These are phyloP conservation scores for Taenaris catops DNA, from an alignment of 2,888 invertebrate genomes.

Conservation along the genomic window DNA sequence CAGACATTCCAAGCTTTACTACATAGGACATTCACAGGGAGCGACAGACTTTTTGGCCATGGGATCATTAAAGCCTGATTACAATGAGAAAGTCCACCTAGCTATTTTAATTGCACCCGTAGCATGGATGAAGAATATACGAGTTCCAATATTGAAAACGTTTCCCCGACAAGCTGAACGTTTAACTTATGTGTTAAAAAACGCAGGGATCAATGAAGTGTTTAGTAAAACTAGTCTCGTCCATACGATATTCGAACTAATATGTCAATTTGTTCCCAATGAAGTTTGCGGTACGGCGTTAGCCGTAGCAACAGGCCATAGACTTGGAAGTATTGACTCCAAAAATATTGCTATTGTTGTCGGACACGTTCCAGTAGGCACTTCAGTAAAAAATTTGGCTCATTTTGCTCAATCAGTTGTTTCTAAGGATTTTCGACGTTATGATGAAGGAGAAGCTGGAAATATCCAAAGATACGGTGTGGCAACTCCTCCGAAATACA, in stretches of 20 bases:
- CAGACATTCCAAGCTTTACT: slow-evolving; percentile 70
- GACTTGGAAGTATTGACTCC: slow-evolving; percentile 69
- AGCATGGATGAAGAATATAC: slow-evolving; percentile 70
- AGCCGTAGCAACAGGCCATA: slow-evolving; percentile 78
- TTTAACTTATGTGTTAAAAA: slow-evolving; percentile 39
- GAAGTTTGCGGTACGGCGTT: slow-evolving; percentile 77
- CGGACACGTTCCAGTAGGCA: slow-evolving; percentile 75
- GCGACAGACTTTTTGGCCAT: slow-evolving; percentile 77
- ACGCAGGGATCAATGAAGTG: slow-evolving; percentile 81
- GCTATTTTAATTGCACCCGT: slow-evolving; percentile 78
- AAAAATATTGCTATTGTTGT: slow-evolving; percentile 72
- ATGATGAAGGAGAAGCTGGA: slow-evolving; percentile 47
- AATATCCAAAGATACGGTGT: slow-evolving; percentile 52
- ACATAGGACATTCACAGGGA: slow-evolving; percentile 85
- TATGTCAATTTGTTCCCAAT: slow-evolving; percentile 56
- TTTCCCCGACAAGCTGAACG: slow-evolving; percentile 30
- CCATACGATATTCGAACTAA: slow-evolving; percentile 50
- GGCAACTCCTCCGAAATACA: slow-evolving; percentile 49
- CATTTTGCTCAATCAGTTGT: slow-evolving; percentile 77
- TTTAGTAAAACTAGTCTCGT: slow-evolving; percentile 73
- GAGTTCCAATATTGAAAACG: slow-evolving; percentile 37
- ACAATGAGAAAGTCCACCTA: slow-evolving; percentile 74
- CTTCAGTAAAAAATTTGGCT: slow-evolving; percentile 56
- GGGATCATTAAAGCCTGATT: slow-evolving; percentile 67
- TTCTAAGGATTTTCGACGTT: slow-evolving; percentile 51